Evolutionary conservation across 1,140 invertebrate species (phyloP).

Genomic region (Cydia amplana): DNA sequence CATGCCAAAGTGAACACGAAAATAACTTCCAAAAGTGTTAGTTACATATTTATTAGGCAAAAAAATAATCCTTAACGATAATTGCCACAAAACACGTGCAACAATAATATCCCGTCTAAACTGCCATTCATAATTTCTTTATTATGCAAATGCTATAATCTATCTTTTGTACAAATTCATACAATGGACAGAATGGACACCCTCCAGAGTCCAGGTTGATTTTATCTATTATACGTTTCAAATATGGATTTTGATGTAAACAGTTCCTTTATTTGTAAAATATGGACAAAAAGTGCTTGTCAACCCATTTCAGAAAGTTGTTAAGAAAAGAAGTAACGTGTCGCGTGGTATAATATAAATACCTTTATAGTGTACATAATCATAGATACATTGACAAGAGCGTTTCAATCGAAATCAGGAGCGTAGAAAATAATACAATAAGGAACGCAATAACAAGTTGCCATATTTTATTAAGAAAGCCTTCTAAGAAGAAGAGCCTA

Average conservation of each 20-base stretch:
- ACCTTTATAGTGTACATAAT: too few relatives aligned
- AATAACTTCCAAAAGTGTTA: too few relatives aligned
- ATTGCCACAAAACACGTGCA: background rate
- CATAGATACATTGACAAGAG: too few relatives aligned
- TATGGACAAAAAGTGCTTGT: background rate
- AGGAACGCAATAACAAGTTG: too few relatives aligned
- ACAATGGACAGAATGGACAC: background rate
- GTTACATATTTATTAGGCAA: too few relatives aligned
- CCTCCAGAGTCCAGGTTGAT: background rate
- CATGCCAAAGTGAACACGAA: too few relatives aligned
- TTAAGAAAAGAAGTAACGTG: background rate
- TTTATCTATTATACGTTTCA: background rate
- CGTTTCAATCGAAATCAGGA: too few relatives aligned
- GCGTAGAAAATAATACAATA: too few relatives aligned
- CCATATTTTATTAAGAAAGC: too few relatives aligned
- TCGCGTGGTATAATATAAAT: background rate
- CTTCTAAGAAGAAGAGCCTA: too few relatives aligned
- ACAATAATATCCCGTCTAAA: background rate
- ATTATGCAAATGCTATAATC: slow-evolving; percentile 5
- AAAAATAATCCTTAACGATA: background rate
- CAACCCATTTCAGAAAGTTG: background rate
- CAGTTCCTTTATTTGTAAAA: background rate
- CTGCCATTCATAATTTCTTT: background rate
- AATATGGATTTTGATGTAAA: background rate
- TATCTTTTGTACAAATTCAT: background rate